Conservation (phyloP, 1,140 invertebrate genomes). For the Coenobita brevimanus region DNA sequence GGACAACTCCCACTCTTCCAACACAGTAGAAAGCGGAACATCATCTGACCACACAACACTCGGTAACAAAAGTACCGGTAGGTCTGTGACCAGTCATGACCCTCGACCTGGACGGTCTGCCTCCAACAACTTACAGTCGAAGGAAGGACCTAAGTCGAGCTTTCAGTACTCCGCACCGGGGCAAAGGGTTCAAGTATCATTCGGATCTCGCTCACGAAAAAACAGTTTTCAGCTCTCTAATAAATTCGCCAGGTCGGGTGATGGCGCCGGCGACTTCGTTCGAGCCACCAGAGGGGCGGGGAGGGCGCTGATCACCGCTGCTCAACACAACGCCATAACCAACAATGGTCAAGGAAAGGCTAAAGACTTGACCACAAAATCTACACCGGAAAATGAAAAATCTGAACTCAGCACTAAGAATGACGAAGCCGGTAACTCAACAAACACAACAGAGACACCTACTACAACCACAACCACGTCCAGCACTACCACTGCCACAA, state of each 20-base stretch:
- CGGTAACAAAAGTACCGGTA: not conserved
- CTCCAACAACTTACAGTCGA: not conserved
- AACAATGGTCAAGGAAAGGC: not conserved
- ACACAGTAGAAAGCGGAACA: not conserved
- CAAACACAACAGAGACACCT: slow-evolving; percentile 3
- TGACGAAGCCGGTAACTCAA: not conserved
- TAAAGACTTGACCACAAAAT: not conserved
- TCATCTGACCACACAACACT: not conserved
- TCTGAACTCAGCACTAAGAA: not conserved
- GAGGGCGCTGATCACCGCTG: not conserved
- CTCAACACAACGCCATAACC: not conserved
- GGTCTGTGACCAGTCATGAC: not conserved
- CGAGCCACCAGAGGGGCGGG: not conserved
- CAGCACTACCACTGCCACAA: not conserved
- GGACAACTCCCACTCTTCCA: not conserved
- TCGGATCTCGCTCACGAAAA: not conserved
- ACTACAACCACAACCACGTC: not conserved
- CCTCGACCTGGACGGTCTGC: not conserved
- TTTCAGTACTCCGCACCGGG: slow-evolving; percentile 45
- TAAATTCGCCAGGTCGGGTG: not conserved
- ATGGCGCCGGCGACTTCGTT: not conserved
- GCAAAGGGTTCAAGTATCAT: slow-evolving; percentile 42
- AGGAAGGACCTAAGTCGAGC: not conserved
- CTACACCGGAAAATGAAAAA: not conserved
- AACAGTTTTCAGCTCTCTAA: not conserved